These are phyloP conservation scores for Brenthis daphne DNA, from an alignment of 2,888 invertebrate genomes.

Conservation along the genomic window DNA sequence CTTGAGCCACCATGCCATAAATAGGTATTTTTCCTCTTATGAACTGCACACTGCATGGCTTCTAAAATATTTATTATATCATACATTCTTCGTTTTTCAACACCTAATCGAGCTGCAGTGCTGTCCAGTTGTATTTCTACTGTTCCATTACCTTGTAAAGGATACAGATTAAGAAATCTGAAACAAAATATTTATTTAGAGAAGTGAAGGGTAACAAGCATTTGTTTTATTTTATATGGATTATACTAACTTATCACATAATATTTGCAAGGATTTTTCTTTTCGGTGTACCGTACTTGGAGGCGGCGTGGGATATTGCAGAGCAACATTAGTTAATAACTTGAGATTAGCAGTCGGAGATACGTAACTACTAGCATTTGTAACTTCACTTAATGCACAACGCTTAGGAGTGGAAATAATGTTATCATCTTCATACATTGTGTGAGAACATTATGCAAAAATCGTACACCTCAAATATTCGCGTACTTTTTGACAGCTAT, in stretches of 20 bases:
- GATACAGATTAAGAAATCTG: constrained; percentile 82
- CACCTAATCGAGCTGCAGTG: constrained; percentile 83
- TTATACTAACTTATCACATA: constrained; percentile 81
- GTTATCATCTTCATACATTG: constrained; percentile 79
- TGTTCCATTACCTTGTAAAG: constrained; percentile 74
- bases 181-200: constrained; percentile 36
- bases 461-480: constrained; percentile 65
- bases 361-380: constrained; percentile 78
- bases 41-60: constrained; percentile 86
- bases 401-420: constrained; percentile 79
- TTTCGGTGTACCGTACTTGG: constrained; percentile 78
- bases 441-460: constrained; percentile 77
- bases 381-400: constrained; percentile 79
- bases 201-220: not conserved
- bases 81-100: constrained; percentile 87
- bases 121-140: constrained; percentile 84
- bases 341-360: constrained; percentile 87
- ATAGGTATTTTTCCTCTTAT: constrained; percentile 86
- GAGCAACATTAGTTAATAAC: constrained; percentile 84
- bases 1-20: constrained; percentile 86
- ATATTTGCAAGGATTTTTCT: constrained; percentile 83
- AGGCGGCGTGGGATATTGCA: constrained; percentile 78
- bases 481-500: constrained; percentile 73
- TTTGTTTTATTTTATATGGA: not conserved
- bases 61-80: constrained; percentile 88